phyloP scores from a whole-genome alignment of 2,797 vertebrate species.

The Stomatorhinus walkeri region DNA sequence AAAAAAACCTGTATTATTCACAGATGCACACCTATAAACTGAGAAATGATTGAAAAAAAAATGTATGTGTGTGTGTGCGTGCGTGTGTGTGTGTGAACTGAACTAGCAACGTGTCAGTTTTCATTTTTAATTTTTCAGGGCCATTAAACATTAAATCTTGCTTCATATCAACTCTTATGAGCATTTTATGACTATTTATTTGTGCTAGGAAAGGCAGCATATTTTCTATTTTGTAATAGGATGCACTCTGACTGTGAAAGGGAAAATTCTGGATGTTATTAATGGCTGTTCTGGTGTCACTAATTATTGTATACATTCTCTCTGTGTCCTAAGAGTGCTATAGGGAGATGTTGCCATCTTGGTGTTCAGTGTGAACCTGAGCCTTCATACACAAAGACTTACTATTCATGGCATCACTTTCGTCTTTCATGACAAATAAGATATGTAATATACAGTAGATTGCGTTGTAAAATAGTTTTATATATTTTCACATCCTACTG shows the following conservation, averaged over 20 bases:
- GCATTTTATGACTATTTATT: not conserved
- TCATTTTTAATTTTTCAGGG: not conserved
- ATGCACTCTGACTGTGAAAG: not conserved
- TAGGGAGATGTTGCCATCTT: not conserved
- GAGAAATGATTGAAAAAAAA: not conserved
- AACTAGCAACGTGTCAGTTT: not conserved
- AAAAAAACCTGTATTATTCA: no score
- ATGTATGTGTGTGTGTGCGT: not conserved
- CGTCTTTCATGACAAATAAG: not conserved
- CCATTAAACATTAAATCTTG: not conserved
- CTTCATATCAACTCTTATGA: not conserved
- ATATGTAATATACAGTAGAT: not conserved
- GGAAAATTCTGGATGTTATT: not conserved
- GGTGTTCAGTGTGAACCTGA: not conserved
- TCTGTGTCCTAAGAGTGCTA: not conserved
- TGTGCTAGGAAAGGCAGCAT: not conserved
- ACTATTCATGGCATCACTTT: not conserved
- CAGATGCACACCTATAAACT: no score
- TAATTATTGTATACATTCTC: not conserved
- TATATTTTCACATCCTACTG: not conserved
- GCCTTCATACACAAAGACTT: not conserved
- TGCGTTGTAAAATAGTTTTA: not conserved
- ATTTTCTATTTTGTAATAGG: not conserved
- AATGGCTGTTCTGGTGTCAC: not conserved
- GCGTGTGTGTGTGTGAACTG: not conserved